Base-by-base conservation (phyloP, 2,888 invertebrate species). In the Protophormia terraenovae region DNA sequence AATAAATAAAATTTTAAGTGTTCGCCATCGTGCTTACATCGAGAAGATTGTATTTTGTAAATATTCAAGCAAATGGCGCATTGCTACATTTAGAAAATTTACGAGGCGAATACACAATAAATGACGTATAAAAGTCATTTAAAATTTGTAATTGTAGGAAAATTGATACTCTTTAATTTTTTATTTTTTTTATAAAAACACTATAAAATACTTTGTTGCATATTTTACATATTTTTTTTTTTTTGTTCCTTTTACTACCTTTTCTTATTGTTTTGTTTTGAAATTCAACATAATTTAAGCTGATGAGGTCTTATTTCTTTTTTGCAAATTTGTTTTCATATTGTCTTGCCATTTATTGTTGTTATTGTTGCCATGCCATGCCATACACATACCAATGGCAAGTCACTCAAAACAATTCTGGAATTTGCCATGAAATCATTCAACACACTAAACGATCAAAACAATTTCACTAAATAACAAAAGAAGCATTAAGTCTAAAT, bases 371-470 rank as follows among this genome's bases (percentile, higher is more conserved):
- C 38, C 24, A 72, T 41, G 72, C 38, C 45, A 19, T 41, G 38
- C 12, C 12, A n/a, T n/a, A n/a, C n/a, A n/a, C 14, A 27, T 45
- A 50, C 10, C 53, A 12, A 41, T 19, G n/a, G 27, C 50, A 24
- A 69, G 50, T 19, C 69, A 69, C 29, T 67, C 32, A 19, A 5
- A n/a, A 29, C 32, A 50, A 58, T 79, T 71, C 50, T 78, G 82
- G 75, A 78, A 82, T 82, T 69, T 81, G 84, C 81, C 62, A 71
- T 64, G 32, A 81, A 84, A 78, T 85, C 81, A 78, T 75, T 82
- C 82, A 85, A 66, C 78, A 75, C 64, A 75, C 8, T 38, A n/a
- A 35, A 50, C 78, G 38, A 50, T 78, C 50, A 60, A 69, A 60
- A 78, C 14, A 35, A 78, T 14, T 58, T 77, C 14, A 22, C n/a